Base-by-base conservation (phyloP, 1,140 invertebrate genomes). In the Drosophila kurseongensis region DNA sequence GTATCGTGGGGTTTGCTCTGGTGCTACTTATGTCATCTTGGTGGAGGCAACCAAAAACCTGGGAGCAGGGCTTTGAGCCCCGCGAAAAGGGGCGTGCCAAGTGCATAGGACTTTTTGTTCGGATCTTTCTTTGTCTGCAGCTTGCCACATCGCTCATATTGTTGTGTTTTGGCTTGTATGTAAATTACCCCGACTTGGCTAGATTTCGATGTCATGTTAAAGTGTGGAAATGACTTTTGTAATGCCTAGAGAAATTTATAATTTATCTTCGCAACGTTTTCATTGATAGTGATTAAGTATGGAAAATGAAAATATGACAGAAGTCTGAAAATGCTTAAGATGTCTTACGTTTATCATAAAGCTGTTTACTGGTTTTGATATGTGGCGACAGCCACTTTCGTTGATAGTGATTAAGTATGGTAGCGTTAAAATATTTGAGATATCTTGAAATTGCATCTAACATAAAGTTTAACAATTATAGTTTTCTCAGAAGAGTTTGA, bases 11-110 rank as follows among this genome's bases (percentile, higher is more conserved):
- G 56, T 35, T 18, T 42, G 45, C 63, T 68, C 36, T 40, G 56
- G 36, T 63, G 79, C 58, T 77, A 77, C 79, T 81, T 82, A 81
- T 81, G 79, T 81, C 79, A 81, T 82, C 74, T 82, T 56, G 18
- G 44, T 36, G 56, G 59, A 47, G 14, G 42, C 9, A 48, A 13
- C 45, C 10, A 23, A 57, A 80, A 58, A 62, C 78, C 68, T 81
- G 60, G 40, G 44, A 67, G 36, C 29, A 54, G 14, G 32, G 36
- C 59, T 38, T 40, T 23, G n/a, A 8, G 16, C 14, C 40, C 63
- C 23, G 50, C 42, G 9, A 29, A 71, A 48, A 55, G 57, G 62
- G 79, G 79, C 74, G 79, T 81, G 61, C 52, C 79, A 67, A 82
- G 73, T 57, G 74, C 74, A 82, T 77, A 82, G 74, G 79, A 78